These are phyloP conservation scores for Oxygymnocypris stewartii DNA, from an alignment of 2,113 vertebrate species.

Conservation along the genomic window DNA sequence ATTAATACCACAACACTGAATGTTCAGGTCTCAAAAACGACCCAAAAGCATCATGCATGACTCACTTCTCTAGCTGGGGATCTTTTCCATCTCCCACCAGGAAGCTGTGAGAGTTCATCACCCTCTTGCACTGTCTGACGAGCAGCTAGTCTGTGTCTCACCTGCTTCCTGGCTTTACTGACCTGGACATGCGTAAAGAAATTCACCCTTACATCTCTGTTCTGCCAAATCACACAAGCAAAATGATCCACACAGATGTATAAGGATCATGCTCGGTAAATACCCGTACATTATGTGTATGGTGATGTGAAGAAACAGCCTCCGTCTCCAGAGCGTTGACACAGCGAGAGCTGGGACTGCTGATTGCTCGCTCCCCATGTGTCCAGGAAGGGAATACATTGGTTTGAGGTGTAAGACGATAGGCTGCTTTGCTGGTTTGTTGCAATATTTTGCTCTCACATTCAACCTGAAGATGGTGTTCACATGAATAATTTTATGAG, in stretches of 20 bases:
- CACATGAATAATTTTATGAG: background rate
- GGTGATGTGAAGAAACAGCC: constrained; percentile 49
- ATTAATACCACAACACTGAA: background rate
- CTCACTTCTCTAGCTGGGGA: constrained; percentile 73
- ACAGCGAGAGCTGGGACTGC: constrained; percentile 27
- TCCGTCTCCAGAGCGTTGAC: background rate
- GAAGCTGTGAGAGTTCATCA: constrained; percentile 62
- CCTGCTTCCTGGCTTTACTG: constrained; percentile 75
- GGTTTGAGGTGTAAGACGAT: constrained; percentile 58
- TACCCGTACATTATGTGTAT: constrained; percentile 69
- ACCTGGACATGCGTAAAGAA: constrained; percentile 72
- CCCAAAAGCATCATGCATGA: background rate
- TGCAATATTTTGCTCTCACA: constrained; percentile 63
- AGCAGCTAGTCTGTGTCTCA: constrained; percentile 79
- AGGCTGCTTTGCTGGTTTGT: constrained; percentile 50
- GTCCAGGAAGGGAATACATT: constrained; percentile 62
- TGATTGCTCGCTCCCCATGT: constrained; percentile 60
- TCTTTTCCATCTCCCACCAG: constrained; percentile 59
- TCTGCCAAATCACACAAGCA: background rate
- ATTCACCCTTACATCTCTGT: background rate
- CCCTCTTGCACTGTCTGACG: constrained; percentile 68
- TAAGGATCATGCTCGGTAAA: background rate
- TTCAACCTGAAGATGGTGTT: constrained; percentile 64
- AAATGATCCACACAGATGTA: background rate
- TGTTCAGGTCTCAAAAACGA: background rate